Evolutionary conservation across 1,140 invertebrate genomes (phyloP).

Genomic region (Lepidotrigona ventralis): DNA sequence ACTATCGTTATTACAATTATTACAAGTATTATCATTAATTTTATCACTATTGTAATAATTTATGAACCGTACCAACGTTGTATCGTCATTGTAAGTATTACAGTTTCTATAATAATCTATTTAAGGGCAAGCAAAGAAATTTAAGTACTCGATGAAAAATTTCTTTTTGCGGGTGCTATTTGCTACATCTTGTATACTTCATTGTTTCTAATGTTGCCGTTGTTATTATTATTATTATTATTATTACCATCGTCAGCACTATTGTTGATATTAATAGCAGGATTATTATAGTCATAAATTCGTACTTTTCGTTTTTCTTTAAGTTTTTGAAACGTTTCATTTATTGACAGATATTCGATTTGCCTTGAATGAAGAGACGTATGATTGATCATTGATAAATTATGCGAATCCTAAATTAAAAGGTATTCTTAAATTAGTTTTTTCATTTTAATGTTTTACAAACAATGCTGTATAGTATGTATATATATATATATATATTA

Average conservation of each 20-base stretch:
- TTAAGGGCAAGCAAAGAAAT: slow-evolving; percentile 28
- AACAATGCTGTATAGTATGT: neutral
- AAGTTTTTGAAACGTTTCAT: neutral
- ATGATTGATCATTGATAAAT: neutral
- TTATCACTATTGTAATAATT: slow-evolving; percentile 67
- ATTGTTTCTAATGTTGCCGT: slow-evolving; percentile 5
- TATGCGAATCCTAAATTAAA: neutral
- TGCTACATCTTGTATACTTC: slow-evolving; percentile 15
- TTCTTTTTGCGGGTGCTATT: neutral
- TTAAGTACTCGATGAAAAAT: slow-evolving; percentile 6
- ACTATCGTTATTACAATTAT: slow-evolving; percentile 70
- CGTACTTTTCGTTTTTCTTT: slow-evolving; percentile 14
- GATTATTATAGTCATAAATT: slow-evolving; percentile 23
- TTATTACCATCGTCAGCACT: slow-evolving; percentile 4
- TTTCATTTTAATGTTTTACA: neutral
- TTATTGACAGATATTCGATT: neutral
- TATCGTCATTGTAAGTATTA: slow-evolving; percentile 57
- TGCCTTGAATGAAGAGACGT: neutral
- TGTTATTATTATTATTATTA: slow-evolving; percentile 24
- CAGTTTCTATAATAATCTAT: slow-evolving; percentile 44
- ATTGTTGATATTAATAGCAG: slow-evolving; percentile 33
- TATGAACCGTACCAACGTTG: slow-evolving; percentile 61
- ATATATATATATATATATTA: neutral
- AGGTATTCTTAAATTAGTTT: neutral
- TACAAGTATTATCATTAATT: slow-evolving; percentile 71